These are phyloP conservation scores for Muntiacus reevesi DNA, from an alignment of 2,113 vertebrate species.

Conservation along the genomic window DNA sequence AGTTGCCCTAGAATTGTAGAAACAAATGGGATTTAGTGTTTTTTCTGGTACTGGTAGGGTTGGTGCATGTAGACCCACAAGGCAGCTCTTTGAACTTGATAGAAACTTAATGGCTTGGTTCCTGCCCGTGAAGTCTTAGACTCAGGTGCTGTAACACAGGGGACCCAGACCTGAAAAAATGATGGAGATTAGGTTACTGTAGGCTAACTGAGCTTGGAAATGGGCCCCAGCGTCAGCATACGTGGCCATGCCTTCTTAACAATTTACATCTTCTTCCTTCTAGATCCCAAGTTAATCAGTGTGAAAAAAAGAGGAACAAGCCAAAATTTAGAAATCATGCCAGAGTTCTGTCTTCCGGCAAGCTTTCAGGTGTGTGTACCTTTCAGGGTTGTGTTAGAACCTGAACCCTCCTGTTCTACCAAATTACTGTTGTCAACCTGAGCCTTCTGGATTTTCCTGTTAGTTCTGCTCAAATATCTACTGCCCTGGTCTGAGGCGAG, in stretches of 20 bases:
- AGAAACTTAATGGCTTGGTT: neutral
- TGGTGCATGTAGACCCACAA: neutral
- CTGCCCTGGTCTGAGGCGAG: too few species aligned
- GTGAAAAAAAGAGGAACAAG: neutral
- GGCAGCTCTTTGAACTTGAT: neutral
- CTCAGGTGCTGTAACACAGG: neutral
- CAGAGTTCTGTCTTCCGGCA: neutral
- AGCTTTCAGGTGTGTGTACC: neutral
- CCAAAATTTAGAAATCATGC: neutral
- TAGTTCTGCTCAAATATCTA: neutral
- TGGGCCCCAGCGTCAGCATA: neutral
- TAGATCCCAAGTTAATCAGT: neutral
- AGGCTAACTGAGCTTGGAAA: neutral
- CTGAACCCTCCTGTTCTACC: neutral
- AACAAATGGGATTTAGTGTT: neutral
- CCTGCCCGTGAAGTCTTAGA: neutral
- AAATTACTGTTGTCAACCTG: neutral
- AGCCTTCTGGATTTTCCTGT: conserved; percentile 18
- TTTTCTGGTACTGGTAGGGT: neutral
- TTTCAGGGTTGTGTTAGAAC: neutral
- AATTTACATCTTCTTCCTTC: neutral
- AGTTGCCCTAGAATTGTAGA: conserved; percentile 79
- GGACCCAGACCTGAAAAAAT: neutral
- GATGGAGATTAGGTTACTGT: neutral
- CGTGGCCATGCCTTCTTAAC: neutral